phyloP scores from a whole-genome alignment of 2,797 vertebrate species.

The Heteromormyrus szaboi region DNA sequence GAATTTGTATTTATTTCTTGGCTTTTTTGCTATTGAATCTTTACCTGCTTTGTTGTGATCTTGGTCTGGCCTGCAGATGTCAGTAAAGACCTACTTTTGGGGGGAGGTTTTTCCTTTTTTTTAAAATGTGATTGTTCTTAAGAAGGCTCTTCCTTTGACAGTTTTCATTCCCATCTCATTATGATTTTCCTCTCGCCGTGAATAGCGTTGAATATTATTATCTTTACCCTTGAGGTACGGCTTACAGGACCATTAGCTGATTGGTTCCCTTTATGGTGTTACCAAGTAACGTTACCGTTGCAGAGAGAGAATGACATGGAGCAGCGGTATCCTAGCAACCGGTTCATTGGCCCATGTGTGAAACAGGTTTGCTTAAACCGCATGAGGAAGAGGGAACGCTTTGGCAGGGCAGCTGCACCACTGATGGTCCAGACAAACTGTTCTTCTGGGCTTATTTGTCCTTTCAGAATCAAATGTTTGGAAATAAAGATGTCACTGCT shows the following conservation, averaged over 20 bases:
- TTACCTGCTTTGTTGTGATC: background rate
- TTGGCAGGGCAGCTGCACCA: background rate
- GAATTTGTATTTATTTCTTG: background rate
- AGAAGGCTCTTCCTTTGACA: background rate
- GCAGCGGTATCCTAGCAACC: conserved; percentile 13
- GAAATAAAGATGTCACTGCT: background rate
- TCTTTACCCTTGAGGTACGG: background rate
- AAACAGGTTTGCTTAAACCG: conserved; percentile 1
- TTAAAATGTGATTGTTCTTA: background rate
- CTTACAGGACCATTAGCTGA: conserved; percentile 6
- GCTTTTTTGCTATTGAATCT: background rate
- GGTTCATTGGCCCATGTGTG: background rate
- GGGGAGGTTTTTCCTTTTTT: background rate
- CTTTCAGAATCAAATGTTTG: background rate
- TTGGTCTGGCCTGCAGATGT: conserved; percentile 32
- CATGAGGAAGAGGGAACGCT: background rate
- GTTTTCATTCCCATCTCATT: background rate
- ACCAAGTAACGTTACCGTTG: background rate
- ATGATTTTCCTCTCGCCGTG: background rate
- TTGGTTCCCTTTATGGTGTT: conserved; percentile 10
- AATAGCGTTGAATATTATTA: background rate
- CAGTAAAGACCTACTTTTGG: conserved; percentile 16
- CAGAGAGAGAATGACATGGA: conserved; percentile 10
- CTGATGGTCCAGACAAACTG: background rate
- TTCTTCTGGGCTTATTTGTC: background rate